Base-by-base conservation (phyloP, 2,797 vertebrate genomes). In the Scarus forsteni region DNA sequence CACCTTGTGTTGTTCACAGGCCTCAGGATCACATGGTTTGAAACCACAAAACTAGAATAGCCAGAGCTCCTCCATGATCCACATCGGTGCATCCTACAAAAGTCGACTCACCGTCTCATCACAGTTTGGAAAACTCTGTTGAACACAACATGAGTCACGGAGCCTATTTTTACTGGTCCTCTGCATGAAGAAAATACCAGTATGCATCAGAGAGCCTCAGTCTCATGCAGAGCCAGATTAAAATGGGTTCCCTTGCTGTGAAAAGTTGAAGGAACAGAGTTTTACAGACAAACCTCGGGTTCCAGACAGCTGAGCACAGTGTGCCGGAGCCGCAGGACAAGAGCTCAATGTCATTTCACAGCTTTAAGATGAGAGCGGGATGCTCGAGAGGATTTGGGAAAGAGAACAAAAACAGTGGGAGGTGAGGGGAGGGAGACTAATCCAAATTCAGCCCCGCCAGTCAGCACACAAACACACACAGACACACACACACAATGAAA, bases 341-440 rank as follows among this genome's bases (percentile, higher is more conserved):
- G 61, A 81, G 77, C 79, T 85, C 82, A 77, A 45, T 84, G 75
- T 85, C 82, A 81, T 64, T 77, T 79, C 62, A 55, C 78, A 70
- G 83, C 72, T 79, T 80, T 76, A 77, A 76, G 79, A 84, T 19
- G 73, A 65, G 70, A 35, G 66, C 55, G 40, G 62, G 67, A 72
- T 73, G 58, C 70, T 55, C 67, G 45, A 2, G 19, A 59, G 66
- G 74, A 80, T 70, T 56, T 70, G 10, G 39, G 48, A 48, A 60
- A 55, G 61, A 68, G 77, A 76, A 57, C 36, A 66, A 60, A 71
- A 60, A 69, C 56, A 60, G 69, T 49, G 46, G 46, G 69, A 62
- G 36, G 57, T 38, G 35, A 53, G 55, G 53, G 66, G 57, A 70
- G 49, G 65, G 43, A 10, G 34, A 16, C 10, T 71, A 73, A 77